A percentile compares a stretch with the other conserved stretches of the same genome.
Conservation (phyloP, 2,797 vertebrate species). For the Pipistrellus pygmaeus region DNA sequence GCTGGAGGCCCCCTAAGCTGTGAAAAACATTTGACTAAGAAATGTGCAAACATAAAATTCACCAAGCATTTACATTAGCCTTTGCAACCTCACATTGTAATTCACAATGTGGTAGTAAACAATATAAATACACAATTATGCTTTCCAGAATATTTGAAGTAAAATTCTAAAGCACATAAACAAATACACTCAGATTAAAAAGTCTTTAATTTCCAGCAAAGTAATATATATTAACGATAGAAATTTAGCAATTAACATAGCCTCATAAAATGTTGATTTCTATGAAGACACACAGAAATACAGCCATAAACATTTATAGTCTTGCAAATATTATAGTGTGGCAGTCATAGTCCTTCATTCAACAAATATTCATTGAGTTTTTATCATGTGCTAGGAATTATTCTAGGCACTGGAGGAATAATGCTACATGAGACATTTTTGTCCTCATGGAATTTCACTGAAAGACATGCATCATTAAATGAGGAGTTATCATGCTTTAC, state of each 20-base stretch:
- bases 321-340: neutral
- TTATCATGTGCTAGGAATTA: slow-evolving; percentile 15
- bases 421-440: neutral
- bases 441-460: neutral
- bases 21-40: slow-evolving; percentile 80
- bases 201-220: slow-evolving; percentile 54
- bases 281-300: slow-evolving; percentile 34
- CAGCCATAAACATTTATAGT: slow-evolving; percentile 28
- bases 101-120: slow-evolving; percentile 59
- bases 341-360: neutral
- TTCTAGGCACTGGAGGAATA: neutral
- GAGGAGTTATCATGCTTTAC: neutral
- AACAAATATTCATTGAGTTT: slow-evolving; percentile 22
- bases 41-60: slow-evolving; percentile 71
- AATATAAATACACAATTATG: slow-evolving; percentile 55
- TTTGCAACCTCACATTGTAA: slow-evolving; percentile 66
- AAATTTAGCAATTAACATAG: slow-evolving; percentile 8
- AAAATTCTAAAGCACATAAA: slow-evolving; percentile 65
- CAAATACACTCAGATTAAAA: neutral
- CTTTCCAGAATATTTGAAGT: slow-evolving; percentile 18
- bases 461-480: neutral
- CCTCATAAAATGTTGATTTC: slow-evolving; percentile 62
- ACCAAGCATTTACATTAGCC: slow-evolving; percentile 50
- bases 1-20: neutral
- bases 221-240: slow-evolving; percentile 11